Evolutionary conservation across 2,797 vertebrate species (phyloP).

Genomic region (Clarias platycephalus): DNA sequence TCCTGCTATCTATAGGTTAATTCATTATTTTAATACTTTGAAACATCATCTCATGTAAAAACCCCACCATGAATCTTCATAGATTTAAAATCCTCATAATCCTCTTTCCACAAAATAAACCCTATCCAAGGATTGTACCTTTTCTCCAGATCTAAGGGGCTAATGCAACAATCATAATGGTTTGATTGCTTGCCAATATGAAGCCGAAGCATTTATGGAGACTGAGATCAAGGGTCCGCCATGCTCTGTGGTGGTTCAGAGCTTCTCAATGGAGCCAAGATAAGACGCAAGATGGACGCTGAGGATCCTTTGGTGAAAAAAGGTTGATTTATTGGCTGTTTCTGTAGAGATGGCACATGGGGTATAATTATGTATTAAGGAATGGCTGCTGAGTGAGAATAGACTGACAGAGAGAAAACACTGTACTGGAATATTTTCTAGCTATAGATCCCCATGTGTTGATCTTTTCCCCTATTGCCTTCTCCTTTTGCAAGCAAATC

Average conservation of each 20-base stretch:
- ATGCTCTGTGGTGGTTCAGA: slow-evolving; percentile 17
- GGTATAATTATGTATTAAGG: slow-evolving; percentile 55
- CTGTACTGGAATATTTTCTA: slow-evolving; percentile 14
- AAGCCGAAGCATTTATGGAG: slow-evolving; percentile 57
- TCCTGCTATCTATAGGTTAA: background rate
- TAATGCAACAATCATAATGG: slow-evolving; percentile 1
- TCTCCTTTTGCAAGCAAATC: slow-evolving; percentile 68
- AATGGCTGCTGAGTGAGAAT: slow-evolving; percentile 19
- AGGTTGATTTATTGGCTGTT: slow-evolving; percentile 52
- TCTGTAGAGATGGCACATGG: slow-evolving; percentile 51
- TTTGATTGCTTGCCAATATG: slow-evolving; percentile 61
- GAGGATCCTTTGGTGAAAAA: slow-evolving; percentile 62
- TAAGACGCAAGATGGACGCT: slow-evolving; percentile 22
- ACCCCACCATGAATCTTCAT: background rate
- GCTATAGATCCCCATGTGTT: slow-evolving; percentile 34
- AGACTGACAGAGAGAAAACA: slow-evolving; percentile 42
- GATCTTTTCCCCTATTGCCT: slow-evolving; percentile 20
- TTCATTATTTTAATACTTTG: background rate
- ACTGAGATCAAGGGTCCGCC: slow-evolving; percentile 60
- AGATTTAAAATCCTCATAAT: background rate
- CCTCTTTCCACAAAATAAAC: background rate
- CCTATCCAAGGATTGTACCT: background rate
- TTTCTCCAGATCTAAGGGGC: background rate
- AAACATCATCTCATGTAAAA: background rate
- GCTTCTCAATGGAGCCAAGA: slow-evolving; percentile 50